Evolutionary conservation across 2,888 invertebrate genomes (phyloP), one percentile per base, ranked within the genome.

Genomic region (Eupithecia pulchellata): DNA sequence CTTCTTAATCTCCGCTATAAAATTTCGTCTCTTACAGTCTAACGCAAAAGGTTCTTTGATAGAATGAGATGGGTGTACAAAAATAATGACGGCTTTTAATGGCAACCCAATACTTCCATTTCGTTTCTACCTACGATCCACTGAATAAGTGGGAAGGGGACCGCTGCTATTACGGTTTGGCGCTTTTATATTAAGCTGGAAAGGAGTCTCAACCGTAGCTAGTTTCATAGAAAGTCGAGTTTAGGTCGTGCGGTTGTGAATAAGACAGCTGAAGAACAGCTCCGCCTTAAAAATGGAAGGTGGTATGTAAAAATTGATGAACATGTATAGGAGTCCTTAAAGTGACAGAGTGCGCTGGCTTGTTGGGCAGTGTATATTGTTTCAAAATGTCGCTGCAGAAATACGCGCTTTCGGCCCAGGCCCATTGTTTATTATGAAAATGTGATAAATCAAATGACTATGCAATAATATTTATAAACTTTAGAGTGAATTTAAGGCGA

Each of bases 281-380:
- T 92, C 94, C 94, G 93, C 94, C 94, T 94, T 93, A 94, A 94
- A 94, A 94, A 93, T 94, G 93, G 94, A 93, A 94, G 94, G 93
- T 94, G 93, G 94, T 93, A 93, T 94, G 93, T 94, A 94, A 94
- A 94, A 94, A 94, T 94, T 94, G 90, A 94, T 94, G 93, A 93
- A 94, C 93, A 93, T 92, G 92, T 93, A 93, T 94, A 92, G 92
- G 87, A 93, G 93, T 93, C 92, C 92, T 93, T 93, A 93, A 90
- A 93, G 92, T 94, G 94, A 93, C 93, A 94, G 93, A 94, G 93
- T 91, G 89, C 89, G 93, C 92, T 92, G 91, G 93, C 91, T 90
- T 90, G 93, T 89, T 86, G 93, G 90, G 88, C 92, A 90, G 94
- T 92, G 93, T 91, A 93, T 93, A 92, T 93, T 94, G 92, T 93